These are phyloP conservation scores for Anisognathus igniventris DNA, from an alignment of 2,797 vertebrate species.

Conservation along the genomic window DNA sequence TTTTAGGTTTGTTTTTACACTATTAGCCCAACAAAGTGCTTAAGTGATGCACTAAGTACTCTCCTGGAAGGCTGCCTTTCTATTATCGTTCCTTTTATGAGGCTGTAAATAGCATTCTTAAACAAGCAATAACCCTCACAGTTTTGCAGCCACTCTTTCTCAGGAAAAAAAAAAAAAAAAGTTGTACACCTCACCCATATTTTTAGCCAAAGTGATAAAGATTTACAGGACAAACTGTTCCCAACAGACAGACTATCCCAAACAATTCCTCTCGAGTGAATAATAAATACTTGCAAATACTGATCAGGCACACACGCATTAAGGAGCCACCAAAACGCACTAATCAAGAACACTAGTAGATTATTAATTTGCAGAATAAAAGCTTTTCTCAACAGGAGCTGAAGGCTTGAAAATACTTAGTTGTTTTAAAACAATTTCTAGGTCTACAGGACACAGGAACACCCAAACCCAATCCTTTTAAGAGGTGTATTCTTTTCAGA, in stretches of 20 bases:
- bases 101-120: constrained; percentile 57
- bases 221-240: neutral
- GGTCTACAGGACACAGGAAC: neutral
- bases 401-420: neutral
- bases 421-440: constrained; percentile 29
- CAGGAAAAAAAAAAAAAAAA: neutral
- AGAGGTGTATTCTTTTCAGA: neutral
- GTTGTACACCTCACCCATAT: neutral
- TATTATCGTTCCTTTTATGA: constrained; percentile 33
- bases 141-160: neutral
- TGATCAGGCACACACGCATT: neutral
- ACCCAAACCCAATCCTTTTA: neutral
- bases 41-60: neutral
- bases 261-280: neutral
- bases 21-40: neutral
- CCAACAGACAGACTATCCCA: neutral
- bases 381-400: neutral
- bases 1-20: neutral
- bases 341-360: neutral
- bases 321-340: neutral
- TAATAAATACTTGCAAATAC: neutral
- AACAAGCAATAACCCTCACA: constrained; percentile 39
- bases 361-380: constrained; percentile 35
- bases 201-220: neutral
- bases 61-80: constrained; percentile 46